Percentiles rank a stretch among this genome's conserved stretches.
These are phyloP conservation scores for Toxotes lorentzi DNA, from an alignment of 2,797 vertebrate genomes.

Conservation along the genomic window DNA sequence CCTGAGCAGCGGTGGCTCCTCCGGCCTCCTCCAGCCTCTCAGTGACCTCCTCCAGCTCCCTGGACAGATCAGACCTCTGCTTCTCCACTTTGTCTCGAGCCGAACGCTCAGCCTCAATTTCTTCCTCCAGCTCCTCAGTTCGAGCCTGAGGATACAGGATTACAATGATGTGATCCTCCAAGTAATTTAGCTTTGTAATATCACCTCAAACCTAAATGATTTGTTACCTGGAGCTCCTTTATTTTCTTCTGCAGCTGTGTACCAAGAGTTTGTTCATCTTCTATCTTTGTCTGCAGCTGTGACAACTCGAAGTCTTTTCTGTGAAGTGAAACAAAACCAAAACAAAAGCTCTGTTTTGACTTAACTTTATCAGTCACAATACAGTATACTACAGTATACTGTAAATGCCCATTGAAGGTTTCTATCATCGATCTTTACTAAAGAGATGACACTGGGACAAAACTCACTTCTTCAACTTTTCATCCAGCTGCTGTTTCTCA, in stretches of 20 bases:
- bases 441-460: neutral
- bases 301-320: constrained; percentile 89
- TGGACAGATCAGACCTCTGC: constrained; percentile 78
- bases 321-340: constrained; percentile 9
- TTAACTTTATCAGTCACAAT: neutral
- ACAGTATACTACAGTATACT: neutral
- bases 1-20: constrained; percentile 82
- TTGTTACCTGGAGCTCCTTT: constrained; percentile 86
- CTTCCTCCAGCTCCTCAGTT: constrained; percentile 88
- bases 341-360: neutral
- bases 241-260: constrained; percentile 77
- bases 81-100: constrained; percentile 84
- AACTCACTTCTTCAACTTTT: constrained; percentile 87
- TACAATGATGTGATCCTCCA: neutral
- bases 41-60: constrained; percentile 89
- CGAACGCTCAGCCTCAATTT: constrained; percentile 83
- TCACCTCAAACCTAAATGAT: neutral
- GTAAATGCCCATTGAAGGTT: no score
- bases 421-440: no score
- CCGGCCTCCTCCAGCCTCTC: constrained; percentile 87
- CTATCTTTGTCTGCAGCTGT: constrained; percentile 85
- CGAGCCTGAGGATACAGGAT: constrained; percentile 75
- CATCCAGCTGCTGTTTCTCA: constrained; percentile 86
- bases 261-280: constrained; percentile 82
- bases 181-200: neutral